Evolutionary conservation across 2,797 vertebrate genomes (phyloP).

Genomic region (Pangasius sanitwongsei): DNA sequence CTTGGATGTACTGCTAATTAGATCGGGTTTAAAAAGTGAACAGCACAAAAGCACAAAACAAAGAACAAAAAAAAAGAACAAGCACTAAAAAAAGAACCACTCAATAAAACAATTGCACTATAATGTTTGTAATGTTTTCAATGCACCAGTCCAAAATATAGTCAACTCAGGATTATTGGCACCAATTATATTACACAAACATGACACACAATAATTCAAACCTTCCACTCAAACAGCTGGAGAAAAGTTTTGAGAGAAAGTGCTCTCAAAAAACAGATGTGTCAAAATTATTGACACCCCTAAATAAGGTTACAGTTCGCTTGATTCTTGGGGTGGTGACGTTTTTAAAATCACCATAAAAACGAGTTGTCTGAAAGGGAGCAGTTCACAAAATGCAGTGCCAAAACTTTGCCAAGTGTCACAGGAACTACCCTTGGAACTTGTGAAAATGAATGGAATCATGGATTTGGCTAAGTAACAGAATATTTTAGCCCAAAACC

Average conservation of each 20-base stretch:
- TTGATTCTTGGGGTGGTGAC: not conserved
- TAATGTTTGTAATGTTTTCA: not conserved
- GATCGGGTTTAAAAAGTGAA: not conserved
- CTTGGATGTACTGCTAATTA: not conserved
- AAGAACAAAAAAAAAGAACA: not conserved
- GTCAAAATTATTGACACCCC: not conserved
- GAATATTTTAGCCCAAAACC: not conserved
- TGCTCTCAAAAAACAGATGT: not conserved
- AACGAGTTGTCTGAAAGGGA: too few relatives aligned
- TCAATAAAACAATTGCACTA: not conserved
- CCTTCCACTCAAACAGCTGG: not conserved
- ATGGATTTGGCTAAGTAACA: not conserved
- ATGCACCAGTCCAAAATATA: not conserved
- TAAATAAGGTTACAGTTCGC: not conserved
- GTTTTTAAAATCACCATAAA: too few relatives aligned
- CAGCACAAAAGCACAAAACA: not conserved
- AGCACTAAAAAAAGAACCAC: not conserved
- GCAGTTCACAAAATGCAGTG: not conserved
- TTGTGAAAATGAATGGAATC: not conserved
- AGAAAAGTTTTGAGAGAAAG: not conserved
- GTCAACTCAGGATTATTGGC: not conserved
- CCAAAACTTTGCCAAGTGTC: not conserved
- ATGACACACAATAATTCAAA: not conserved
- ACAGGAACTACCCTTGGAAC: not conserved
- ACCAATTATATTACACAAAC: not conserved